Evolutionary conservation across 1,140 invertebrate genomes (phyloP).

Genomic region (Drosophila sulfurigaster): DNA sequence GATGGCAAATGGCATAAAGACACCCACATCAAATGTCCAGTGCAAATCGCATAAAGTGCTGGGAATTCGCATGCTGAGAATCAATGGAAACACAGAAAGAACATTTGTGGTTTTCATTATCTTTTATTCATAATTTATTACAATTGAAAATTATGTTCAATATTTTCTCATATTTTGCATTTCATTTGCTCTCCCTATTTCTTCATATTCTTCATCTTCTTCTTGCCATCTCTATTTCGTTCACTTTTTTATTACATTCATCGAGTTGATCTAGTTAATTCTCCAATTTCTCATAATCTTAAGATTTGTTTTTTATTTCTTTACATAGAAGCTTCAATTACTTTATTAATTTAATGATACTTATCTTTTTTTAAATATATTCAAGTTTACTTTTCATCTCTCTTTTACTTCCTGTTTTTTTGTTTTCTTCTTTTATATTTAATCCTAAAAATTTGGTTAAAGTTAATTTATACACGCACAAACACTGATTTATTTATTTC

Average conservation of each 20-base stretch:
- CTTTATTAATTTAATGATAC: constrained; percentile 82
- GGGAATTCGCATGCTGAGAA: constrained; percentile 43
- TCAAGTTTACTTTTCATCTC: constrained; percentile 63
- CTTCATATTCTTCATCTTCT: not conserved
- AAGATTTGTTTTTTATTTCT: constrained; percentile 74
- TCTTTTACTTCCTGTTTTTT: constrained; percentile 30
- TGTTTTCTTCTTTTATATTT: constrained; percentile 42
- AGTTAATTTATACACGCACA: constrained; percentile 83
- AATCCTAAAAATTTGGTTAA: constrained; percentile 79
- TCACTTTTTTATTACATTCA: constrained; percentile 10
- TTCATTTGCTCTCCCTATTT: constrained; percentile 30
- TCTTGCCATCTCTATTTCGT: not conserved
- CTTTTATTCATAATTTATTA: constrained; percentile 83
- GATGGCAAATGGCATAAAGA: constrained; percentile 59
- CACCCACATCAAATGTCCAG: constrained; percentile 73
- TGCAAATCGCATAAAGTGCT: constrained; percentile 15
- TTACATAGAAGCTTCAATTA: constrained; percentile 83
- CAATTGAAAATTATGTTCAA: constrained; percentile 82
- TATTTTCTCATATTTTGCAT: constrained; percentile 64
- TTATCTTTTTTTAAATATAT: constrained; percentile 70
- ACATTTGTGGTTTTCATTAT: constrained; percentile 70
- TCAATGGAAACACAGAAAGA: constrained; percentile 24
- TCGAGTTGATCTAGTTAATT: constrained; percentile 48
- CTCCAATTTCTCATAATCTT: constrained; percentile 41
- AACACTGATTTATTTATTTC: constrained; percentile 79